Evolutionary conservation across 2,113 vertebrate species (phyloP).

Genomic region (Laticauda laticaudata): DNA sequence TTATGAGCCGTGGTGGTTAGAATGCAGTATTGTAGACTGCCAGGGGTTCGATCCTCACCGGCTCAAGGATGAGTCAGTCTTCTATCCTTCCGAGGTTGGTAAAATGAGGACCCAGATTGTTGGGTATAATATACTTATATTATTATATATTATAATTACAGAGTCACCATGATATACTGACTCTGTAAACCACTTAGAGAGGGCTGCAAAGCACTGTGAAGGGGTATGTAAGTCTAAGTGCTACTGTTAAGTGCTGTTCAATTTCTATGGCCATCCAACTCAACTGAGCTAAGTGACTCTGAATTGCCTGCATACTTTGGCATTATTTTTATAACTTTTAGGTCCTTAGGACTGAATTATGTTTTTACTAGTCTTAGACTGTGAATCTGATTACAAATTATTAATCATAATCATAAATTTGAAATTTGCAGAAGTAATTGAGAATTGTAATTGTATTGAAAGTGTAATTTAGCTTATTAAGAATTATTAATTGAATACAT

Average conservation of each 20-base stretch:
- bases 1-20: neutral
- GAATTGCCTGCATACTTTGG: neutral
- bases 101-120: neutral
- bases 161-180: neutral
- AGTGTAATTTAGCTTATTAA: neutral
- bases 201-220: neutral
- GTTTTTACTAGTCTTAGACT: neutral
- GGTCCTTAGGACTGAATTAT: neutral
- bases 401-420: neutral
- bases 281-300: neutral
- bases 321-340: neutral
- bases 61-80: neutral
- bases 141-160: too few relatives aligned
- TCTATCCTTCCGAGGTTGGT: neutral
- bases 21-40: neutral
- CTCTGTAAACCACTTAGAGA: neutral
- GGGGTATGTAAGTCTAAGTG: neutral
- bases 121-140: too few relatives aligned
- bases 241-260: neutral
- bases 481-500: neutral
- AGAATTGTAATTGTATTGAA: fast-evolving
- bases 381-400: neutral
- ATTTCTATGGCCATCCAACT: neutral
- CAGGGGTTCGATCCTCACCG: neutral
- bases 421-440: neutral